Conservation (phyloP, 2,888 invertebrate species). For the Graphium colonna region DNA sequence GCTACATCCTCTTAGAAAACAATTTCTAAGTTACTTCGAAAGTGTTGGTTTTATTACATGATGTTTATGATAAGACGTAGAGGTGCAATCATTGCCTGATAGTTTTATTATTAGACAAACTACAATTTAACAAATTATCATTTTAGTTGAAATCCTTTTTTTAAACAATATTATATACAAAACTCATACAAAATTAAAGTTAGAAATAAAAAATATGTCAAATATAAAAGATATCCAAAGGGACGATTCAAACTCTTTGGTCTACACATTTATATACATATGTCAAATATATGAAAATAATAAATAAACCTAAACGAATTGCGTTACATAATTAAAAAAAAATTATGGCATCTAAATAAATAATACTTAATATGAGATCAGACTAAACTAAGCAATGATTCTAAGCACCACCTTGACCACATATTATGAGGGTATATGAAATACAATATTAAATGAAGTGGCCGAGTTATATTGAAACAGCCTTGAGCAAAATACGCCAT, state of each 20-base stretch:
- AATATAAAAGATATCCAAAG: slow-evolving; percentile 54
- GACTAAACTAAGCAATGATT: slow-evolving; percentile 63
- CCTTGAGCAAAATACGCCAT: slow-evolving; percentile 4
- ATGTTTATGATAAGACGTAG: no score
- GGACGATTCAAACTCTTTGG: slow-evolving; percentile 68
- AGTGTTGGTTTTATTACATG: no score
- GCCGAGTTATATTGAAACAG: not conserved
- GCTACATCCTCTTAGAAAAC: slow-evolving; percentile 26
- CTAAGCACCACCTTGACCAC: slow-evolving; percentile 59
- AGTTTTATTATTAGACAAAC: no score
- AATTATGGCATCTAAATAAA: slow-evolving; percentile 78
- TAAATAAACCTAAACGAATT: slow-evolving; percentile 60
- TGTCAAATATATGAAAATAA: slow-evolving; percentile 48
- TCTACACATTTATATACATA: slow-evolving; percentile 65
- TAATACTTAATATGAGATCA: slow-evolving; percentile 79
- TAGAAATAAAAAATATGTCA: slow-evolving; percentile 39
- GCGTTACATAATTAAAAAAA: slow-evolving; percentile 55
- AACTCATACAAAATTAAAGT: slow-evolving; percentile 37
- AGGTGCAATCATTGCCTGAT: no score
- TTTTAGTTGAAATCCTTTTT: slow-evolving; percentile 25
- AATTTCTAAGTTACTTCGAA: slow-evolving; percentile 9
- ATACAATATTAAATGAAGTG: slow-evolving; percentile 17
- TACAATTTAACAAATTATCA: no score
- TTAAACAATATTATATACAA: slow-evolving; percentile 42
- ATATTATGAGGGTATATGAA: slow-evolving; percentile 32